phyloP scores from a whole-genome alignment of 2,888 invertebrate species.

The Callosobruchus maculatus region DNA sequence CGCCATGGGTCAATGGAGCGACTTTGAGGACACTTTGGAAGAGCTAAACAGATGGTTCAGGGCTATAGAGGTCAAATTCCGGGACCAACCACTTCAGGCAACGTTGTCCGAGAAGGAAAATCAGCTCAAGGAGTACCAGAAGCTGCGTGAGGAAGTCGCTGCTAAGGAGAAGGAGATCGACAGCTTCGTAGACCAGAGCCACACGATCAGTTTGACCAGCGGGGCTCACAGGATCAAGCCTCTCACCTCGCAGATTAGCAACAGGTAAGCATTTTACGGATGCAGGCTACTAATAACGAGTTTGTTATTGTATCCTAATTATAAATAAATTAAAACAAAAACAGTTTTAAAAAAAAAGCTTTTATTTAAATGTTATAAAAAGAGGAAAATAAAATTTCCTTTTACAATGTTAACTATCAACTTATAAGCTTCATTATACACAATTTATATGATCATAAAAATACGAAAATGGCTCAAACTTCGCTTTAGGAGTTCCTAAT shows the following conservation, averaged over 20 bases:
- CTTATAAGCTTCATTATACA: too few relatives aligned
- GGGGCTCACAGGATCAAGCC: conserved; percentile 83
- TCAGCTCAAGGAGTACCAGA: conserved; percentile 68
- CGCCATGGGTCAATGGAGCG: conserved; percentile 78
- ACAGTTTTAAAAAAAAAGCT: neutral
- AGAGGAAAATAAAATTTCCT: too few relatives aligned
- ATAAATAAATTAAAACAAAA: too few relatives aligned
- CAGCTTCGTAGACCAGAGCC: conserved; percentile 84
- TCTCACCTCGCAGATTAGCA: conserved; percentile 84
- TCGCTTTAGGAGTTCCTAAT: too few relatives aligned
- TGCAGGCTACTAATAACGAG: too few relatives aligned
- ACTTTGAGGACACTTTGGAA: conserved; percentile 80
- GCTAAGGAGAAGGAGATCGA: conserved; percentile 83
- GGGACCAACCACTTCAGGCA: conserved; percentile 81
- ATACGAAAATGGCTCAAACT: too few relatives aligned
- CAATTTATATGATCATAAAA: too few relatives aligned
- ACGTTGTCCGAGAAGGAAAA: conserved; percentile 76
- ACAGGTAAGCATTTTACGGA: conserved; percentile 37
- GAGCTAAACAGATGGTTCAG: conserved; percentile 83
- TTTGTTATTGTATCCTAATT: too few relatives aligned
- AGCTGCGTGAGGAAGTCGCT: conserved; percentile 71
- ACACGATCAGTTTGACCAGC: conserved; percentile 77
- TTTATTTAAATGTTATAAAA: too few relatives aligned
- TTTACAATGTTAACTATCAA: too few relatives aligned
- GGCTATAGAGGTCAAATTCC: conserved; percentile 75